A percentile compares a stretch with the other conserved stretches of the same genome.
These are phyloP conservation scores for Caenorhabditis sp. DNA, from an alignment of 2,888 invertebrate genomes.

Conservation along the genomic window DNA sequence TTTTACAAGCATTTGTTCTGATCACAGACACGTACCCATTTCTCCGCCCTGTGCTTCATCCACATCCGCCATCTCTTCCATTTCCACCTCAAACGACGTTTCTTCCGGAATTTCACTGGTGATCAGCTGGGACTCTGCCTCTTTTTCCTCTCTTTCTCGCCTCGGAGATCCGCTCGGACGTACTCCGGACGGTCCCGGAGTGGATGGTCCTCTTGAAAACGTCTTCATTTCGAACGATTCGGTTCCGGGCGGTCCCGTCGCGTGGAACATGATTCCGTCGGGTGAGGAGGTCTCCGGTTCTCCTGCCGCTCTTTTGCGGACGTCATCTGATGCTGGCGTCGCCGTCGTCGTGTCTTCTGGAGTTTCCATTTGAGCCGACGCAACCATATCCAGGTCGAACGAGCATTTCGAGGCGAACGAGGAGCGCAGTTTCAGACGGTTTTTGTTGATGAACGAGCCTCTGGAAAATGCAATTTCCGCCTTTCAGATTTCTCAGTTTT, in stretches of 20 bases:
- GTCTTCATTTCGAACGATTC: constrained; percentile 13
- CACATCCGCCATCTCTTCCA: constrained; percentile 36
- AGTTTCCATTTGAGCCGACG: neutral
- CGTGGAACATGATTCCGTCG: constrained; percentile 16
- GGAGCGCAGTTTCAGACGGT: constrained; percentile 21
- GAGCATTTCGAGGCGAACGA: constrained; percentile 44
- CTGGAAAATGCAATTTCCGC: too few species aligned
- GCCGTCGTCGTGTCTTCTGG: constrained; percentile 6
- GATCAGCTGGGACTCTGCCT: constrained; percentile 9
- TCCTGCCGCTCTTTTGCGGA: neutral
- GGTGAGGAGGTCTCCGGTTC: too few species aligned
- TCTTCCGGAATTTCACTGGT: constrained; percentile 42
- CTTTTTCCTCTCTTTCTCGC: neutral
- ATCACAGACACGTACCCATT: constrained; percentile 16
- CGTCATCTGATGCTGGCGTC: constrained; percentile 7
- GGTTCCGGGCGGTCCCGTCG: neutral
- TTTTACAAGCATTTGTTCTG: neutral
- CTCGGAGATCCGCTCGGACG: neutral
- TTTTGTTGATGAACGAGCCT: constrained; percentile 50
- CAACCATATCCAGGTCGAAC: constrained; percentile 38
- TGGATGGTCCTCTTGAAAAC: too few species aligned
- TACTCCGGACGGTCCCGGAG: too few species aligned
- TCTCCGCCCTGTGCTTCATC: constrained; percentile 42
- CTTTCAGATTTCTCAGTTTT: too few species aligned
- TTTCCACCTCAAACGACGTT: constrained; percentile 52